Evolutionary conservation across 2,797 vertebrate genomes (phyloP), one percentile per base, ranked within the genome.

Genomic region (Mormyrops attenuatus): DNA sequence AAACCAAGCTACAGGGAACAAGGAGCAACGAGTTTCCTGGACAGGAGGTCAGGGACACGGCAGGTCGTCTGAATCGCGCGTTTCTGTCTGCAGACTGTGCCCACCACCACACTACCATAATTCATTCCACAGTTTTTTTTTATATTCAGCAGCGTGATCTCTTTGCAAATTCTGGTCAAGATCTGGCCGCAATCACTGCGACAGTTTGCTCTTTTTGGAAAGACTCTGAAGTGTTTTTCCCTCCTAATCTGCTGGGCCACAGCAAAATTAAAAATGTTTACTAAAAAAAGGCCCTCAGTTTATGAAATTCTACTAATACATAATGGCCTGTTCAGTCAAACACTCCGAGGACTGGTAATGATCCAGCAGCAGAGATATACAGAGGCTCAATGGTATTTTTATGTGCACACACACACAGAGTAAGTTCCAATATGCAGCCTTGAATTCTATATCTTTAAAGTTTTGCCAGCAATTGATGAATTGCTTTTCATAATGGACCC

Each of bases 251-350:
- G 92, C 90, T 93, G 89, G 92, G 92, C 94, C 89, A 93, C 95
- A 95, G 95, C 94, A 94, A 94, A 95, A 95, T 95, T 95, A 94
- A 96, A 95, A 93, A 95, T 96, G 94, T 96, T 95, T 94, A 93
- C 91, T 60, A 41, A 87, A 93, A 60, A 95, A 95, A 93, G 92
- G 94, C 86, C 93, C 89, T 90, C 91, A 90, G 93, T 94, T 93
- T 91, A 92, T 91, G 2, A 91, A 90, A 94, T 94, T 30, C 94
- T 95, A 94, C 93, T 92, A 92, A 93, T 94, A 94, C 94, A 94
- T 95, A 94, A 96, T 94, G 92, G 93, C 91, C 92, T 92, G 94
- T 96, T 95, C 95, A 95, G 93, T 93, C 93, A 93, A 93, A 50
- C 80, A 1, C 80, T 50, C 80, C 3, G 41, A 47, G 41, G 47